Evolutionary conservation across 1,140 invertebrate species (phyloP).

Genomic region (Neotoxoptera formosana): DNA sequence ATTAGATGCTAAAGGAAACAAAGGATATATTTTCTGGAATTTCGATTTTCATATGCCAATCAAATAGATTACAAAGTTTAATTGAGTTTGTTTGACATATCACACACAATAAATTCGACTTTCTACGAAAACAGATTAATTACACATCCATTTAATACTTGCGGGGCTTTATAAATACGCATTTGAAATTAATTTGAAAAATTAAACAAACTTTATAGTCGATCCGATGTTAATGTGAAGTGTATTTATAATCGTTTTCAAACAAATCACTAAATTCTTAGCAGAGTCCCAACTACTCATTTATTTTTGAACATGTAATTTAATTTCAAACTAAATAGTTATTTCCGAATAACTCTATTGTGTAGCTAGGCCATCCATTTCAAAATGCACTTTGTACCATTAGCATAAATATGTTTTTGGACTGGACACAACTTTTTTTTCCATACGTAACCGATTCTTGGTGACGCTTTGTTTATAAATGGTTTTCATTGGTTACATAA

Average conservation of each 20-base stretch:
- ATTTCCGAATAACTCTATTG: not conserved
- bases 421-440: no score
- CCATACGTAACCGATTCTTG: no score
- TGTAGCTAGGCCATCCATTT: not conserved
- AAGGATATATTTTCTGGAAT: not conserved
- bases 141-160: not conserved
- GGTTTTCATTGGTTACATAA: no score
- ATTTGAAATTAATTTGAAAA: not conserved
- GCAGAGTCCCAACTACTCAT: not conserved
- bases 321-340: not conserved
- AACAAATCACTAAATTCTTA: not conserved
- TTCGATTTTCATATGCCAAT: not conserved
- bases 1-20: not conserved
- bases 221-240: not conserved
- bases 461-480: no score
- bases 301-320: not conserved
- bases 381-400: not conserved
- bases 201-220: not conserved
- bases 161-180: not conserved
- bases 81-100: slow-evolving; percentile 5
- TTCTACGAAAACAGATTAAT: not conserved
- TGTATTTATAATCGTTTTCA: not conserved
- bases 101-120: not conserved
- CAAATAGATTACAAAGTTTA: not conserved
- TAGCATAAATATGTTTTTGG: no score